A percentile compares a stretch with the other conserved stretches of the same genome.
Evolutionary conservation across 1,140 invertebrate genomes (phyloP).

Genomic region (Pseudomyrmex gracilis): DNA sequence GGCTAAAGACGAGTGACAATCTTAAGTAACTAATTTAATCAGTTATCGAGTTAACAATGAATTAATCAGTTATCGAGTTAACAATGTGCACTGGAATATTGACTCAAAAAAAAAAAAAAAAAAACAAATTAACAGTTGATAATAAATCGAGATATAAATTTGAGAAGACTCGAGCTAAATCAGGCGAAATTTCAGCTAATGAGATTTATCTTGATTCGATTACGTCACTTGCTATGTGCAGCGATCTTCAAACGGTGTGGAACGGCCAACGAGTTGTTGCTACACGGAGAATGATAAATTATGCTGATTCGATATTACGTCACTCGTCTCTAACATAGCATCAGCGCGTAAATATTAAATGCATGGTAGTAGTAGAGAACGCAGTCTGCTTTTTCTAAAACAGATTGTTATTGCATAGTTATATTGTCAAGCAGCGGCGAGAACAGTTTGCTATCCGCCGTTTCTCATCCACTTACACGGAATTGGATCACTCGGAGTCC

Average conservation of each 20-base stretch:
- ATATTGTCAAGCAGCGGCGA: neutral
- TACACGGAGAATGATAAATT: neutral
- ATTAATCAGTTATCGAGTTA: no score
- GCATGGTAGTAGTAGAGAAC: neutral
- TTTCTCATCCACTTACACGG: conserved; percentile 62
- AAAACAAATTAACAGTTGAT: neutral
- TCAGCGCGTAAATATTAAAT: conserved; percentile 4
- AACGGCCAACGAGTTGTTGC: neutral
- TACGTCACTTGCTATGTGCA: neutral
- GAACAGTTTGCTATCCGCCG: neutral
- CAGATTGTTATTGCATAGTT: neutral
- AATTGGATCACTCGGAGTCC: conserved; percentile 60
- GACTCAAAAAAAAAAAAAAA: no score
- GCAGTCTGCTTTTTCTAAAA: neutral
- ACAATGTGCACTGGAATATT: neutral
- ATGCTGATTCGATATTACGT: conserved; percentile 28
- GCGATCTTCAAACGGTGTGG: neutral
- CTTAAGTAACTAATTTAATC: neutral
- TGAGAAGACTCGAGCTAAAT: neutral
- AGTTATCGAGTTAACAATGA: no score
- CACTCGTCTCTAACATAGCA: neutral
- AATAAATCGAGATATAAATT: neutral
- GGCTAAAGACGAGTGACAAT: neutral
- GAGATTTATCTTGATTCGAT: neutral
- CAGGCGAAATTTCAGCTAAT: neutral